Evolutionary conservation across 1,140 invertebrate genomes (phyloP).

Genomic region (Orchestia grillus): DNA sequence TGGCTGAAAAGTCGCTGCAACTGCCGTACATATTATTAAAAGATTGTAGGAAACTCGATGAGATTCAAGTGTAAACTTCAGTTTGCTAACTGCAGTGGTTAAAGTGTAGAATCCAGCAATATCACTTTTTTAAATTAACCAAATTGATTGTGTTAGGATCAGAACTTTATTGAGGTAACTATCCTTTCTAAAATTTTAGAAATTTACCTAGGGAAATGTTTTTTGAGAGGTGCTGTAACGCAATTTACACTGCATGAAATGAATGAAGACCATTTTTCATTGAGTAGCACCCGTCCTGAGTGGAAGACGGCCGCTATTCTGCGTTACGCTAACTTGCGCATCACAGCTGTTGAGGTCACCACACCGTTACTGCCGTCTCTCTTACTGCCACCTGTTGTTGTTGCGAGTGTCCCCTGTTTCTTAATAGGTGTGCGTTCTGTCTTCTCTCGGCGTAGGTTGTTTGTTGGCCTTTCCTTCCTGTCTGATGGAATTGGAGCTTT

Average conservation of each 20-base stretch:
- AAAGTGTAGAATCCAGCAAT: background rate
- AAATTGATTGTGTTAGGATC: background rate
- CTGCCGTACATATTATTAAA: background rate
- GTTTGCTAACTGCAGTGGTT: background rate
- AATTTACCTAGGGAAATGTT: background rate
- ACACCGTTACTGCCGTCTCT: background rate
- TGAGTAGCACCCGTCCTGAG: background rate
- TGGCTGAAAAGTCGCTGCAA: background rate
- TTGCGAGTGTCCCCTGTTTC: constrained; percentile 45
- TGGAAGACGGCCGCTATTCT: background rate
- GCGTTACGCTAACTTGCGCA: background rate
- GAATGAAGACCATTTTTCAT: background rate
- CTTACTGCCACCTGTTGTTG: constrained; percentile 48
- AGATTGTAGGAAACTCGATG: background rate
- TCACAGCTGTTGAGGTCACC: background rate
- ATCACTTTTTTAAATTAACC: background rate
- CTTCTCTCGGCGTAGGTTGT: constrained; percentile 38
- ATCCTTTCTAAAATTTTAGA: background rate
- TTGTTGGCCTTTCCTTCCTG: constrained; percentile 31
- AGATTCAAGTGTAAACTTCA: background rate
- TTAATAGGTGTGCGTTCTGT: constrained; percentile 34
- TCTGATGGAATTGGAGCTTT: background rate
- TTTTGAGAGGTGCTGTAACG: background rate
- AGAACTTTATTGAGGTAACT: background rate
- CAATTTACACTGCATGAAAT: background rate